phyloP scores from a whole-genome alignment of 2,797 vertebrate genomes.

The Phalloptychus januarius region DNA sequence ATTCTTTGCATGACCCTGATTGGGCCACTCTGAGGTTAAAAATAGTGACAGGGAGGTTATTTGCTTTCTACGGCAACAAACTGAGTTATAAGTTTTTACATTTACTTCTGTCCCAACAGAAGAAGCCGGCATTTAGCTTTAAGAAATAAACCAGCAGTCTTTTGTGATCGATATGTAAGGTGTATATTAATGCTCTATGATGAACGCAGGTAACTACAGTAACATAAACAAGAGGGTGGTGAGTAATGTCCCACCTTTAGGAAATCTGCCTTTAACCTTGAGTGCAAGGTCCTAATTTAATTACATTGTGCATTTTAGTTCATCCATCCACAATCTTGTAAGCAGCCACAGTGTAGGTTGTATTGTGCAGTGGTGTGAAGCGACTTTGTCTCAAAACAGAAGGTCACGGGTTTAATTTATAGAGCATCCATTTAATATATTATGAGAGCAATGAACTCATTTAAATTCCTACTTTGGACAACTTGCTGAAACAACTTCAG shows the following conservation, averaged over 20 bases:
- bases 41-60: not conserved
- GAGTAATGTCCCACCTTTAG: constrained; percentile 35
- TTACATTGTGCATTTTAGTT: constrained; percentile 38
- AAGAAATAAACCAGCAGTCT: not conserved
- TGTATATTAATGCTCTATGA: constrained; percentile 21
- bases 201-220: constrained; percentile 25
- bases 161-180: constrained; percentile 24
- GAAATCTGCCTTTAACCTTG: constrained; percentile 38
- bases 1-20: not conserved
- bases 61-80: not conserved
- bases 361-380: constrained; percentile 63
- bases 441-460: constrained; percentile 47
- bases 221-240: constrained; percentile 37
- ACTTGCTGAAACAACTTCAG: not conserved
- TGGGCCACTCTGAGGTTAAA: not conserved
- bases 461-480: constrained; percentile 23
- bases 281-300: constrained; percentile 26
- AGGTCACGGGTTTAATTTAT: constrained; percentile 70
- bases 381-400: constrained; percentile 71
- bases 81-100: not conserved
- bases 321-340: constrained; percentile 31
- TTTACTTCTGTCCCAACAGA: not conserved
- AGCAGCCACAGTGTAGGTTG: constrained; percentile 31
- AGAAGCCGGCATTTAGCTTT: not conserved
- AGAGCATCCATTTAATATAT: constrained; percentile 38